Base-by-base conservation (phyloP, 2,888 invertebrate genomes). In the Nezara viridula region DNA sequence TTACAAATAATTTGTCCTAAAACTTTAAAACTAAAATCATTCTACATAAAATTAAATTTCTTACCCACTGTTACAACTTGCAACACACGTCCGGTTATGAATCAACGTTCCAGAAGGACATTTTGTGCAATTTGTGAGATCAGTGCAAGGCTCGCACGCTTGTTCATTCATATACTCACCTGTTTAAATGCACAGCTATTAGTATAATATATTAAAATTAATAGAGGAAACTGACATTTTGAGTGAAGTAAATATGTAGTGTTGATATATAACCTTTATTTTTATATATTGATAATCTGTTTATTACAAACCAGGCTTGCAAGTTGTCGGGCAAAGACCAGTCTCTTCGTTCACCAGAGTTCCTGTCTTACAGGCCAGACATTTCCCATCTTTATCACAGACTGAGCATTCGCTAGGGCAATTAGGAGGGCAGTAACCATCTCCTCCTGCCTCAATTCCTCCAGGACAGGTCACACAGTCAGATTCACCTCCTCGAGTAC, bases 401-500 rank as follows among this genome's bases (percentile, higher is more conserved):
- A 88, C 52, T 21, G 89, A 90, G 52, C 89, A 90, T 12, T 90
- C 90, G 27, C 37, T 44, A 21, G 89, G 89, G 44, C 89, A 88
- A 14, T 4, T 27, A 27, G 88, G 52, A 24, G 90, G 89, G 88
- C 90, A 90, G 73, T 86, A 88, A 14, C 90, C 90, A n/a, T 88
- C 89, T 24, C 89, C 87, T 27, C 89, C 89, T 32, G 90, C 90
- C 27, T 73, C 85, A 2, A 86, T 47, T 86, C 96, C 96, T 60
- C 95, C 93, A 90, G 95, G 95, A 93, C 98, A 98, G 24, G 96
- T 95, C 91, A 97, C 96, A 93, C 98, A 98, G 92, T 97, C 96
- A 44, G 95, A 94, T 92, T 96, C 96, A 52, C 95, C 95, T 27
- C 96, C 95, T 50, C 97, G 97, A 91, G 95, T 95, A 92, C 97